A percentile compares a stretch with the other conserved stretches of the same genome.
Evolutionary conservation across 1,140 invertebrate species (phyloP).

Genomic region (Notospermus geniculatus): DNA sequence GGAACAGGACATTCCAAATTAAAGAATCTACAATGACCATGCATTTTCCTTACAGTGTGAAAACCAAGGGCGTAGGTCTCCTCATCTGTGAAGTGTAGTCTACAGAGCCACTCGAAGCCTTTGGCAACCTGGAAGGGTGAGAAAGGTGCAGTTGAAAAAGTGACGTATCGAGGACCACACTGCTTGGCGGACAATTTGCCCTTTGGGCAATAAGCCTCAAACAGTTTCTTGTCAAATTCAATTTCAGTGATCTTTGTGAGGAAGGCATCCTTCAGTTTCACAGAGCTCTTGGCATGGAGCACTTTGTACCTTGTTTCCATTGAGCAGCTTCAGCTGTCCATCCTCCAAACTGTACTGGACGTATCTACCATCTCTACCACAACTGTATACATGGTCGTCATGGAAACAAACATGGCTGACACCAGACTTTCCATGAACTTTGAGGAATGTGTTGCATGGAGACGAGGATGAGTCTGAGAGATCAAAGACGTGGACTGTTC

Average conservation of each 20-base stretch:
- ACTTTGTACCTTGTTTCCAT: conserved; percentile 34
- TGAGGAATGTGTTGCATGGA: conserved; percentile 60
- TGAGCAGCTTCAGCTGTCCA: conserved; percentile 48
- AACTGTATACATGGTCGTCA: conserved; percentile 58
- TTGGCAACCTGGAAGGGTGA: conserved; percentile 58
- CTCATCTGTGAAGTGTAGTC: conserved; percentile 36
- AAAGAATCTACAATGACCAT: neutral
- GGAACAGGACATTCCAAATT: too few species aligned
- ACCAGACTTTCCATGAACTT: conserved; percentile 68
- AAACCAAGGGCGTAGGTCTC: conserved; percentile 66
- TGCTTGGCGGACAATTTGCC: too few species aligned
- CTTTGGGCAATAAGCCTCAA: too few species aligned
- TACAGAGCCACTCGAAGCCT: conserved; percentile 67
- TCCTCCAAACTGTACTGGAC: conserved; percentile 61
- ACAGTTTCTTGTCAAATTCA: too few species aligned
- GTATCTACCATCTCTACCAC: conserved; percentile 68
- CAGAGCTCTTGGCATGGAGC: too few species aligned
- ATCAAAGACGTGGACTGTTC: conserved; percentile 62
- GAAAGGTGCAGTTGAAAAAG: neutral
- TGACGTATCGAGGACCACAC: neutral
- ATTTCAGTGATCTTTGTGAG: too few species aligned
- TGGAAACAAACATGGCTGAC: conserved; percentile 62
- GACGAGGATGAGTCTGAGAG: conserved; percentile 19
- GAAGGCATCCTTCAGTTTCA: too few species aligned
- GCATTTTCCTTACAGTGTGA: conserved; percentile 62